A percentile compares a stretch with the other conserved stretches of the same genome.
phyloP scores from a whole-genome alignment of 2,797 vertebrate species.

The Enteromius anoplus region DNA sequence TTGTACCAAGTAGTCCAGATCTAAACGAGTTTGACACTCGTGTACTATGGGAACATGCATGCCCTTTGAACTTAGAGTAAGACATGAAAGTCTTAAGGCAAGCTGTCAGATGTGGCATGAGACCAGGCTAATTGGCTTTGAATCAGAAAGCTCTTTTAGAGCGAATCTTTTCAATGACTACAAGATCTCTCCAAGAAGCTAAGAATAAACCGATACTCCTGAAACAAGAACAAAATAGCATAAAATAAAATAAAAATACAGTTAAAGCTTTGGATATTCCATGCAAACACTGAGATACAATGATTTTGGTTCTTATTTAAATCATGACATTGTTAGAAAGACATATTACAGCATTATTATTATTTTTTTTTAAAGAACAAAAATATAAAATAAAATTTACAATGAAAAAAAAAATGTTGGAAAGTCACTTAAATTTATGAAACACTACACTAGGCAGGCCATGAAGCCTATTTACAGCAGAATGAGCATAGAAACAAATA shows the following conservation, averaged over 20 bases:
- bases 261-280: background rate
- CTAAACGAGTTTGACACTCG: background rate
- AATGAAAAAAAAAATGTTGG: background rate
- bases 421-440: background rate
- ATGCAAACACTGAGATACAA: background rate
- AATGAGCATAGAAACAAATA: background rate
- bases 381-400: background rate
- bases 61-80: slow-evolving; percentile 6
- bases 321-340: background rate
- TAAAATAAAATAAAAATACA: background rate
- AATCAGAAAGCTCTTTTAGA: slow-evolving; percentile 55
- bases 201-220: background rate
- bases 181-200: slow-evolving; percentile 32
- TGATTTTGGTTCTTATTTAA: background rate
- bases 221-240: background rate
- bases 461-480: too few relatives aligned
- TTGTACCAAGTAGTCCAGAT: background rate
- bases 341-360: background rate
- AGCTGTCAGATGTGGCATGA: slow-evolving; percentile 42
- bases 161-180: slow-evolving; percentile 54
- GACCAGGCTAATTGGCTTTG: slow-evolving; percentile 63
- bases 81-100: slow-evolving; percentile 2
- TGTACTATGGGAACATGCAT: background rate
- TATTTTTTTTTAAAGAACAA: too few relatives aligned
- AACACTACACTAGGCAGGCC: background rate